Percentiles rank a stretch among this genome's conserved stretches.
Evolutionary conservation across 1,140 invertebrate species (phyloP).

Genomic region (Zaprionus kolodkinae): DNA sequence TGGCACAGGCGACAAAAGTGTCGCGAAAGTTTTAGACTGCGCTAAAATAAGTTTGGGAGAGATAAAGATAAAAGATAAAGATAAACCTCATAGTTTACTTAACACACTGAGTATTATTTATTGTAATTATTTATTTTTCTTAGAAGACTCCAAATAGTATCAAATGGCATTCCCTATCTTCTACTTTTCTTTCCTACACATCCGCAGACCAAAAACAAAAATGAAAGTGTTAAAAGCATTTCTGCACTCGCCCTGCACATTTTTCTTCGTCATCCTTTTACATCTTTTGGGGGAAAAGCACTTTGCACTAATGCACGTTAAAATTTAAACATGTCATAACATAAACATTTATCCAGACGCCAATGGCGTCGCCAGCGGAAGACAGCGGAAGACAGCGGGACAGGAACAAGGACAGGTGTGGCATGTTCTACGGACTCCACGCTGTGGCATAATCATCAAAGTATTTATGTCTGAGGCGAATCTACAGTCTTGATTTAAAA

Average conservation of each 20-base stretch:
- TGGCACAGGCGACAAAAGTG: constrained; percentile 62
- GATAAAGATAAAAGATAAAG: neutral
- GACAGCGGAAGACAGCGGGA: neutral
- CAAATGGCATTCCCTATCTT: neutral
- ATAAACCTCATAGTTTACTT: neutral
- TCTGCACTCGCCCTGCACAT: constrained; percentile 69
- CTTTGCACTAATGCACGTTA: constrained; percentile 82
- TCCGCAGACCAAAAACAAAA: constrained; percentile 47
- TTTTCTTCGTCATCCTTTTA: constrained; percentile 63
- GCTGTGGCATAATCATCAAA: neutral
- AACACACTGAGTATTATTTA: neutral
- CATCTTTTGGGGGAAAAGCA: constrained; percentile 70
- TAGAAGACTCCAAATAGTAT: neutral
- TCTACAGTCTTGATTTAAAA: neutral
- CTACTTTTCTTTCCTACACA: neutral
- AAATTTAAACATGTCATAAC: constrained; percentile 83
- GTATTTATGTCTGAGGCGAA: neutral
- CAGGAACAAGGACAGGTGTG: constrained; percentile 12
- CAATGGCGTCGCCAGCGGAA: constrained; percentile 22
- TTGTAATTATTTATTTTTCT: neutral
- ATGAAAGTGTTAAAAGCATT: constrained; percentile 79
- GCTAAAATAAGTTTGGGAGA: no score
- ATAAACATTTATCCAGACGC: constrained; percentile 76
- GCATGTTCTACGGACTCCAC: neutral
- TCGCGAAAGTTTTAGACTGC: neutral